phyloP scores from a whole-genome alignment of 2,113 vertebrate species.

The Desmodus rotundus region DNA sequence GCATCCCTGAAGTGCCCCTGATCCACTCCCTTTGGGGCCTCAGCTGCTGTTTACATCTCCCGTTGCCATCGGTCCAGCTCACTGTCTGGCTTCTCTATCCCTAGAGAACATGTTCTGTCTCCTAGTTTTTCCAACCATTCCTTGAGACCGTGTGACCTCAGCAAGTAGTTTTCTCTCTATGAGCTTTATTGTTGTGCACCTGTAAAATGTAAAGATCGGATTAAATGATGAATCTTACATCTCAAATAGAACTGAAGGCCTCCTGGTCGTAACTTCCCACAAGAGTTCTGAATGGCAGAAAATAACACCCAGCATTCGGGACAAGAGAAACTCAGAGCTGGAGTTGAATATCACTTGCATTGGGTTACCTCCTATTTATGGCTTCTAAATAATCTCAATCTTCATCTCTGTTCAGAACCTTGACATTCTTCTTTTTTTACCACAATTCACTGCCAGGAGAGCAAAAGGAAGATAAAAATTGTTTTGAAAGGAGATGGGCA shows the following conservation, averaged over 20 bases:
- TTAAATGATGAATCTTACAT: background rate
- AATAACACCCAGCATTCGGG: background rate
- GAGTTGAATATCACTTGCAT: background rate
- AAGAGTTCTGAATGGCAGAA: background rate
- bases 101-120: background rate
- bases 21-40: background rate
- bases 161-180: background rate
- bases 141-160: background rate
- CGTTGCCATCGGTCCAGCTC: background rate
- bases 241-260: background rate
- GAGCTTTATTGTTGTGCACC: background rate
- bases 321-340: background rate
- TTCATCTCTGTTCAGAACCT: background rate
- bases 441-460: background rate
- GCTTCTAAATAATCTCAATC: background rate
- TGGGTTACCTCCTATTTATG: background rate
- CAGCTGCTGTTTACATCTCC: background rate
- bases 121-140: background rate
- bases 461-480: background rate
- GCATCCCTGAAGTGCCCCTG: background rate
- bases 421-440: slow-evolving; percentile 2
- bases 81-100: background rate
- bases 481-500: background rate
- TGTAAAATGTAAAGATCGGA: background rate
- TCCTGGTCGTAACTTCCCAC: background rate